Evolutionary conservation across 2,113 vertebrate species (phyloP).

Genomic region (Pelecanus crispus): DNA sequence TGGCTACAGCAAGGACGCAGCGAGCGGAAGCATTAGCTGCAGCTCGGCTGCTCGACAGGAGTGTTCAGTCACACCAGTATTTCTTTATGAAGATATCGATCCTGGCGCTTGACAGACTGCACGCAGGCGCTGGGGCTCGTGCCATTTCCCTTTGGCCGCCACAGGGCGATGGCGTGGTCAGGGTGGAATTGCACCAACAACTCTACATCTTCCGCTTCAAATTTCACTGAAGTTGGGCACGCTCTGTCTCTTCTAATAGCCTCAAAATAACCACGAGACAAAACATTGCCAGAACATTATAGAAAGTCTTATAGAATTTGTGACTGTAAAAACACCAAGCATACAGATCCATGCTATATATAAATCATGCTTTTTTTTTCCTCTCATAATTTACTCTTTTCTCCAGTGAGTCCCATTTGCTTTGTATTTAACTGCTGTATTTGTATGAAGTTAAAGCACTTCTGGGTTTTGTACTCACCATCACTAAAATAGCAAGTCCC

Average conservation of each 20-base stretch:
- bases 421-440: not conserved
- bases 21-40: not conserved
- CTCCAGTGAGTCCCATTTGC: not conserved
- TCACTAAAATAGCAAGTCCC: not conserved
- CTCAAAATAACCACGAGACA: not conserved
- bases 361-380: not conserved
- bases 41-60: not conserved
- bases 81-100: not conserved
- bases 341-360: not conserved
- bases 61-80: not conserved
- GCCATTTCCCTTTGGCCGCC: not conserved
- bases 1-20: not conserved
- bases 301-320: not conserved
- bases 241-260: not conserved
- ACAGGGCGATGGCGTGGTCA: accelerated
- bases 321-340: not conserved
- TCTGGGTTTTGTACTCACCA: not conserved
- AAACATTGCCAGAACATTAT: not conserved
- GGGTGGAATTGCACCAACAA: not conserved
- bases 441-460: not conserved
- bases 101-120: not conserved
- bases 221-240: not conserved
- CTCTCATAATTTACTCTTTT: not conserved
- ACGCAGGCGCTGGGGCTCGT: accelerated
- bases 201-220: not conserved